Percentiles rank a stretch among this genome's conserved stretches.
Evolutionary conservation across 2,113 vertebrate species (phyloP).

Genomic region (Hymenochirus boettgeri): DNA sequence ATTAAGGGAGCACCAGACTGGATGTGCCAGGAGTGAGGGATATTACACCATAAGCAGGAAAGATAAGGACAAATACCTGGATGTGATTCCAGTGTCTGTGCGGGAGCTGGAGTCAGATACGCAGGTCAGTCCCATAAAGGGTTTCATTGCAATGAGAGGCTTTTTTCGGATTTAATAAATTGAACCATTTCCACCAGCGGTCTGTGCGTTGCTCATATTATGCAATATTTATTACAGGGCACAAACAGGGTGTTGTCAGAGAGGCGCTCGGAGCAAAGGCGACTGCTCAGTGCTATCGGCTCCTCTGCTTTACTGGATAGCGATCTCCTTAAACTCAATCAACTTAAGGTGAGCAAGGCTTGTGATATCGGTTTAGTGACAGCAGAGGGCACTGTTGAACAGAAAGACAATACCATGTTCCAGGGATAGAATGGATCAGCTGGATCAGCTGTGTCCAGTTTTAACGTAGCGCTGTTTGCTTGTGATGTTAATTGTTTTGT

Average conservation of each 20-base stretch:
- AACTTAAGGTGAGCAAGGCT: slow-evolving; percentile 73
- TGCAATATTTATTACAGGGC: slow-evolving; percentile 60
- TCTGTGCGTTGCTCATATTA: too few relatives aligned
- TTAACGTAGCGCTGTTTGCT: neutral
- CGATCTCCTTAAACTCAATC: slow-evolving; percentile 87
- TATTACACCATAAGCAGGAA: slow-evolving; percentile 91
- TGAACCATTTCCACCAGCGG: too few relatives aligned
- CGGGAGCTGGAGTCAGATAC: slow-evolving; percentile 73
- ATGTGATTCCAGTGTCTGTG: slow-evolving; percentile 76
- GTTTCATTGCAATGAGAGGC: neutral
- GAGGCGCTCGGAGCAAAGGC: slow-evolving; percentile 81
- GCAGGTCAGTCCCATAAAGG: slow-evolving; percentile 54
- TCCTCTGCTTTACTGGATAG: slow-evolving; percentile 80
- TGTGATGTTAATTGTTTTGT: too few relatives aligned
- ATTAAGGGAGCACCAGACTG: slow-evolving; percentile 79
- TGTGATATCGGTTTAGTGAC: neutral
- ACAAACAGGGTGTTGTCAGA: slow-evolving; percentile 80
- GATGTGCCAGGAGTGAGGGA: slow-evolving; percentile 85
- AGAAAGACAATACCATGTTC: neutral
- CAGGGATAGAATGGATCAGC: neutral
- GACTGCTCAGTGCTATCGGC: slow-evolving; percentile 84
- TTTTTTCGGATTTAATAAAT: too few relatives aligned
- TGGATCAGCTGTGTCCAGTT: neutral
- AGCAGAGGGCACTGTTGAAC: neutral
- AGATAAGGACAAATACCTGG: slow-evolving; percentile 86